Percentiles rank a stretch among this genome's conserved stretches.
phyloP scores from a whole-genome alignment of 35 echinoderm and acorn worm genomes.

The Diadema setosum region DNA sequence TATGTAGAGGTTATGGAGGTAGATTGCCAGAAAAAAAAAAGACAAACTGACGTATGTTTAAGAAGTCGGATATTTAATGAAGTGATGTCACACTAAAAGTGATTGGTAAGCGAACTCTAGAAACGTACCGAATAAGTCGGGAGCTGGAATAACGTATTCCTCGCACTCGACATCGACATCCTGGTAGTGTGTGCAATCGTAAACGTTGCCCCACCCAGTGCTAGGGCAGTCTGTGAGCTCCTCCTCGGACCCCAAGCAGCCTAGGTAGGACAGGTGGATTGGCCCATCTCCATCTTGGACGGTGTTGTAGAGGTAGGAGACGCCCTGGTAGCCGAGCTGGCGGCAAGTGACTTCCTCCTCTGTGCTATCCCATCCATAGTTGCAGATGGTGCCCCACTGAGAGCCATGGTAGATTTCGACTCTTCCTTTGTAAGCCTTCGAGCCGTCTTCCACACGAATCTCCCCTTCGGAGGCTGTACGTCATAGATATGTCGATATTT shows the following conservation, averaged over 20 bases:
- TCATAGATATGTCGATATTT: no score
- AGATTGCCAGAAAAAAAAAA: no score
- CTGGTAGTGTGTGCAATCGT: slow-evolving; percentile 15
- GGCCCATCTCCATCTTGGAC: background rate
- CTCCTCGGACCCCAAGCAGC: background rate
- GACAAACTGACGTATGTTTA: no score
- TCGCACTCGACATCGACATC: slow-evolving; percentile 11
- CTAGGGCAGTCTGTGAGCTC: background rate
- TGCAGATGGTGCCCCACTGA: slow-evolving; percentile 27
- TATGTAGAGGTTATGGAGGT: no score
- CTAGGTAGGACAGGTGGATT: background rate
- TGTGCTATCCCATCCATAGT: background rate
- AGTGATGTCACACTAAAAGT: no score
- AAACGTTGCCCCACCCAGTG: background rate
- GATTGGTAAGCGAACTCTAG: no score
- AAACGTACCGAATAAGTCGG: no score
- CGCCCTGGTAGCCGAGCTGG: slow-evolving; percentile 28
- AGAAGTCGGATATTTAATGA: no score
- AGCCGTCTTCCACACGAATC: slow-evolving; percentile 16
- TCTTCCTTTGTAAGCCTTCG: background rate
- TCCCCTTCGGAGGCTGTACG: background rate
- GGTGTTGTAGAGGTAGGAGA: background rate
- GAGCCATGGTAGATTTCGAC: slow-evolving; percentile 24
- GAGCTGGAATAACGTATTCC: no score
- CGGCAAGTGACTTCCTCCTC: slow-evolving; percentile 4